These are phyloP conservation scores for Crematogaster levior DNA, from an alignment of 2,888 invertebrate species.

Conservation along the genomic window DNA sequence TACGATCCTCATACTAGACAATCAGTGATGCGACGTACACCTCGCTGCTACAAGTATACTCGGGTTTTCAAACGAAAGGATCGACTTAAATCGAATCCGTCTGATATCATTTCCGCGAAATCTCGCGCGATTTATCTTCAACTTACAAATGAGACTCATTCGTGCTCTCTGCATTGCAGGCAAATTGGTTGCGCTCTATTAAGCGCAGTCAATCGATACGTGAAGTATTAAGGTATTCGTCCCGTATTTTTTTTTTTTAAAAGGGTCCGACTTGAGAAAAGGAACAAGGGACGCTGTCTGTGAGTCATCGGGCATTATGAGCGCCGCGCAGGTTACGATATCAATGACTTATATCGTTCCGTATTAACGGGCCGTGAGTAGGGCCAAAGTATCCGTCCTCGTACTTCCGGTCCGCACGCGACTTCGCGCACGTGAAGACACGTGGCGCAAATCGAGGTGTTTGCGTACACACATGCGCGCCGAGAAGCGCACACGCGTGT, in stretches of 20 bases:
- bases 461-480: constrained; percentile 63
- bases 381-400: constrained; percentile 77
- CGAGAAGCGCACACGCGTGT: constrained; percentile 38
- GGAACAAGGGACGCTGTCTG: not conserved
- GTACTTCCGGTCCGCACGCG: constrained; percentile 81
- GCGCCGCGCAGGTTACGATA: constrained; percentile 61
- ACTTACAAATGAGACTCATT: not conserved
- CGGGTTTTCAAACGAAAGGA: not conserved
- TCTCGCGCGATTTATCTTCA: not conserved
- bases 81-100: not conserved
- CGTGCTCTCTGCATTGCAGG: constrained; percentile 14
- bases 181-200: not conserved
- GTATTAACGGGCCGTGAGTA: constrained; percentile 47
- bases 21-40: not conserved
- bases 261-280: not conserved
- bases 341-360: constrained; percentile 60
- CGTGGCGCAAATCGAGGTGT: constrained; percentile 77
- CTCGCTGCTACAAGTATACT: not conserved
- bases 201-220: constrained; percentile 16
- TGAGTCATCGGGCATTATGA: constrained; percentile 64
- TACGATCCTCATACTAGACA: not conserved
- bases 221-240: not conserved
- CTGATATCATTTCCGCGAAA: not conserved
- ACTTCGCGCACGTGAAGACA: constrained; percentile 81
- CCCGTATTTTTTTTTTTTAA: no score